phyloP scores from a whole-genome alignment of 2,888 invertebrate species.

The Noctua pronuba region DNA sequence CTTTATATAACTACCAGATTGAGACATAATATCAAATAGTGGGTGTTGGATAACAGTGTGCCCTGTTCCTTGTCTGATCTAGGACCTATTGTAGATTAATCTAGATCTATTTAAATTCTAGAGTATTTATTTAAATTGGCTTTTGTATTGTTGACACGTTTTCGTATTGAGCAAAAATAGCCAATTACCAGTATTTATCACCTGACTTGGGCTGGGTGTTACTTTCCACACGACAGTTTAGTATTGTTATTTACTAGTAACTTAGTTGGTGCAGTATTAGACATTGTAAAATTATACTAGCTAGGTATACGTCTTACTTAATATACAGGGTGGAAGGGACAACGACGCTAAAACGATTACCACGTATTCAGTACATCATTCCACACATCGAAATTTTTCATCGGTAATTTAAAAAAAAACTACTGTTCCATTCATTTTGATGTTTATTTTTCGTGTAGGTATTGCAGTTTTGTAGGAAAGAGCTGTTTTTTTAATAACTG shows the following conservation, averaged over 20 bases:
- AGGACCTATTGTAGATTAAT: constrained; percentile 45
- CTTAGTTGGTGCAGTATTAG: constrained; percentile 2
- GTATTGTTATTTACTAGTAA: constrained; percentile 22
- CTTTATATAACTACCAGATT: not conserved
- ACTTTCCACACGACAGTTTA: constrained; percentile 37
- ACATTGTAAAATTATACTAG: not conserved
- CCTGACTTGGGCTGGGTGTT: constrained; percentile 8
- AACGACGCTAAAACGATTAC: too few species aligned
- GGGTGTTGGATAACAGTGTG: constrained; percentile 15
- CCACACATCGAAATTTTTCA: too few species aligned
- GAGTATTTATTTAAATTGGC: constrained; percentile 57
- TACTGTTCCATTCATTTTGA: too few species aligned
- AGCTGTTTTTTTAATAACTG: too few species aligned
- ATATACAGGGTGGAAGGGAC: too few species aligned
- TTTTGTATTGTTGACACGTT: constrained; percentile 46
- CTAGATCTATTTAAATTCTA: constrained; percentile 23
- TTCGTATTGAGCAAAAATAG: constrained; percentile 58
- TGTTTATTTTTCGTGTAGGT: too few species aligned
- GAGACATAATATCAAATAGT: not conserved
- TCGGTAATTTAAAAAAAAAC: too few species aligned
- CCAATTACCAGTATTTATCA: constrained; percentile 62
- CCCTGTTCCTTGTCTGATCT: constrained; percentile 26
- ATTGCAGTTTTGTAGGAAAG: too few species aligned
- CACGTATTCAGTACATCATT: too few species aligned
- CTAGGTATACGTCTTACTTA: too few species aligned